Conservation (phyloP, 30 jellyfish, hydroid and myxozoan genomes). For the Mastigias papua region DNA sequence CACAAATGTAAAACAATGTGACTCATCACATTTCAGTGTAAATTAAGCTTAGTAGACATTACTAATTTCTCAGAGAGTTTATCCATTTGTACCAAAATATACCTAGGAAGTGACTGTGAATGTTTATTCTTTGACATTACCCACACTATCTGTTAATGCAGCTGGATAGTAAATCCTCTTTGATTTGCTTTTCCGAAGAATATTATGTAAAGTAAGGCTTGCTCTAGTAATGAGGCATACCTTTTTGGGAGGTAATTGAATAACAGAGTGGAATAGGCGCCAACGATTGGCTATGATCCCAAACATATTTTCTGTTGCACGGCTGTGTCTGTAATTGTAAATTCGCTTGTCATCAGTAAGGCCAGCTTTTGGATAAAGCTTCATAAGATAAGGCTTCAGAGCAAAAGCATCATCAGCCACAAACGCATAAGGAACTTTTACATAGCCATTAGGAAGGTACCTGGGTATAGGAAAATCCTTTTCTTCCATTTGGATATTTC, state of each 20-base stretch:
- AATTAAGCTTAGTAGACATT: too few species aligned
- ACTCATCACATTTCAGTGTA: too few species aligned
- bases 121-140: too few species aligned
- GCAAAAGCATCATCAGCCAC: neutral
- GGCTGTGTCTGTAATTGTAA: neutral
- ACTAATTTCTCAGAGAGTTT: too few species aligned
- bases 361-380: neutral
- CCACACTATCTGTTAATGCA: too few species aligned
- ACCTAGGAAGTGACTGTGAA: too few species aligned
- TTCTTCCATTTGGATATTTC: too few species aligned
- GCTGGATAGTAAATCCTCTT: slow-evolving; percentile 11
- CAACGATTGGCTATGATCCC: slow-evolving; percentile 45
- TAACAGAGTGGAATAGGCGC: slow-evolving; percentile 19
- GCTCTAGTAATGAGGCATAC: slow-evolving; percentile 10
- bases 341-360: neutral
- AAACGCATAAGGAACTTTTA: too few species aligned
- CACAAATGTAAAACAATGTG: too few species aligned
- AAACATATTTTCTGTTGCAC: slow-evolving; percentile 51
- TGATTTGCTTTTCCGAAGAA: slow-evolving; percentile 15
- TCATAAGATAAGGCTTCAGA: neutral
- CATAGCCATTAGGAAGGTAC: too few species aligned
- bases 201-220: slow-evolving; percentile 23
- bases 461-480: too few species aligned
- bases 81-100: too few species aligned
- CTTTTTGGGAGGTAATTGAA: slow-evolving; percentile 11